Evolutionary conservation across 2,113 vertebrate genomes (phyloP).

Genomic region (Rhinolophus ferrumequinum): DNA sequence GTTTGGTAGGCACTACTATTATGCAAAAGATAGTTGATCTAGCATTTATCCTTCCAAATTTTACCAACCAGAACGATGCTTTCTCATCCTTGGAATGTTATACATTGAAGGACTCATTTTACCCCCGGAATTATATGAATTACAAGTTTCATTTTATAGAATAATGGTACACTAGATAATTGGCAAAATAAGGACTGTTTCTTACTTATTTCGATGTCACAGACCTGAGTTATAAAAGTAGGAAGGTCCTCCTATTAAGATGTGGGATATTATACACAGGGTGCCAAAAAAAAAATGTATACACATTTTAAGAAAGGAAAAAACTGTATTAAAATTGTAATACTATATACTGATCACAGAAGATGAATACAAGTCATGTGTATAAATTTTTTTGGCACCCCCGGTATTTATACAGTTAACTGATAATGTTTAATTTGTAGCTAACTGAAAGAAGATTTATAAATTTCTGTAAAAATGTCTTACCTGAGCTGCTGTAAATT

Average conservation of each 20-base stretch:
- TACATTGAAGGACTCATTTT: not conserved
- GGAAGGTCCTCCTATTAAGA: not conserved
- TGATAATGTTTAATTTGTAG: not conserved
- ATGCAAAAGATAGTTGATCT: not conserved
- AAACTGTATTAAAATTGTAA: too few relatives aligned
- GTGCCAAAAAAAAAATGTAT: too few relatives aligned
- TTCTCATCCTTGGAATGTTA: not conserved
- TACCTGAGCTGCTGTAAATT: constrained; percentile 64
- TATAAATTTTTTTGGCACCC: too few relatives aligned
- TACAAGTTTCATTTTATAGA: not conserved
- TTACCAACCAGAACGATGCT: not conserved
- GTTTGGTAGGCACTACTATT: not conserved
- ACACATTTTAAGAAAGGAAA: too few relatives aligned
- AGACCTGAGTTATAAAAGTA: not conserved
- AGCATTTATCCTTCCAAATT: not conserved
- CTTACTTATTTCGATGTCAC: not conserved
- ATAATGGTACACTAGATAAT: not conserved
- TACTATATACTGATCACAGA: too few relatives aligned
- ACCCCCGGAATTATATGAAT: not conserved
- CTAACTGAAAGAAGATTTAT: not conserved
- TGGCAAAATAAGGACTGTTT: not conserved
- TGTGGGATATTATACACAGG: too few relatives aligned
- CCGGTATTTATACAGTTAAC: not conserved
- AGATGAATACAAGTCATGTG: too few relatives aligned
- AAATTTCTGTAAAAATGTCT: constrained; percentile 22